Conservation (phyloP, 2,113 vertebrate species). For the Prunella himalayana region DNA sequence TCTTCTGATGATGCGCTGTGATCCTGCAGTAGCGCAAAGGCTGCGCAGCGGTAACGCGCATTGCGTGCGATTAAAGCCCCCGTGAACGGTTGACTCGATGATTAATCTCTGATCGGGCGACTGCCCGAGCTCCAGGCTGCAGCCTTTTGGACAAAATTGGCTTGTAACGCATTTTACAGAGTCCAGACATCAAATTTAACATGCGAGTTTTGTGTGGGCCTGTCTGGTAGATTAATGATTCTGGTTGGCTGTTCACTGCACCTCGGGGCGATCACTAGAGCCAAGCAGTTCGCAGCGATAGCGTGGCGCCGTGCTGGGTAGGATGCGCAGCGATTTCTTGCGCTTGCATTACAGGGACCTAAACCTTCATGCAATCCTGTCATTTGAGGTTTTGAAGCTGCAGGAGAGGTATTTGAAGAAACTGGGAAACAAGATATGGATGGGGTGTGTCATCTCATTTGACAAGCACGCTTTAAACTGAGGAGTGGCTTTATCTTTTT, state of each 20-base stretch:
- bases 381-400: constrained; percentile 88
- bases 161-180: constrained; percentile 1
- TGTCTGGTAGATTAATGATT: constrained; percentile 77
- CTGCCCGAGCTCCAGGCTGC: constrained; percentile 68
- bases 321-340: constrained; percentile 83
- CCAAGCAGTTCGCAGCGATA: constrained; percentile 77
- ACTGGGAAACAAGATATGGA: accelerated
- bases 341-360: constrained; percentile 99
- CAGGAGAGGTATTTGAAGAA: neutral
- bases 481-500: neutral
- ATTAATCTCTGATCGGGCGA: constrained; percentile 75
- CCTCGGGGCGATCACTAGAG: constrained; percentile 66
- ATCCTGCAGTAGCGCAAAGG: constrained; percentile 99
- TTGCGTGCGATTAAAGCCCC: constrained; percentile 77
- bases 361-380: constrained; percentile 84
- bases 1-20: constrained; percentile 97
- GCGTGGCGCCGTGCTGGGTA: constrained; percentile 77
- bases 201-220: constrained; percentile 51
- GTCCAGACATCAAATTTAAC: constrained; percentile 56
- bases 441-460: neutral
- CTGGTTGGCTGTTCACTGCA: constrained; percentile 78
- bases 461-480: neutral
- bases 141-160: constrained; percentile 72
- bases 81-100: constrained; percentile 77
- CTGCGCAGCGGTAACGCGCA: constrained; percentile 94